Base-by-base conservation (phyloP, 2,113 vertebrate species). In the human (Homo sapiens) region DNA sequence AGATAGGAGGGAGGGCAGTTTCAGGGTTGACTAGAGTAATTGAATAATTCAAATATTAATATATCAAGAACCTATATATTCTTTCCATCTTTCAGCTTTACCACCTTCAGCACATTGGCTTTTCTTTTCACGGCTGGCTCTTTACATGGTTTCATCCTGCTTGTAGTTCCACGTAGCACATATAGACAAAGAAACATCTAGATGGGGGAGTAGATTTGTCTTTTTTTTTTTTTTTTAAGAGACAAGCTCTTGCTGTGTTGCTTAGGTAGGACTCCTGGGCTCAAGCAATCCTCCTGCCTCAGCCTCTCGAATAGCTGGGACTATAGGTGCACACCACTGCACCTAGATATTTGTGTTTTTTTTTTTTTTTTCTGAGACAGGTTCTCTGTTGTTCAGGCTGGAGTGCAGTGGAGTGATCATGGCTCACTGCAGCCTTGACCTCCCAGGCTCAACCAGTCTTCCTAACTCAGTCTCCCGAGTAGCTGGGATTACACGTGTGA, bases 141-240 rank as follows among this genome's bases (percentile, higher is more conserved):
- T 94, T 88, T 38, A 32, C 59, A 52, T 13, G 17, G 68, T 78
- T 86, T 76, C 43, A 48, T 55, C 23, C 86, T 27, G 50, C 59
- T 91, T 83, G 16, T 40, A 68, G 27, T 83, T 90, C 38, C 27
- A 32, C n/a, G 79, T 5, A 86, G 80, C 52, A 61, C 48, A 93
- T 27, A 11, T 1, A 40, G 79, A 82, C 20, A 27, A 7, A 52
- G 38, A 50, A 78, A 78, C 20, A 79, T 79, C 70, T 22, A 7
- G 20, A 48, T 30, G 1, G 35, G 73, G 40, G 55, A 64, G 13
- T 64, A 5, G 13, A 55, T 55, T 40, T 94, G 43, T 78, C 89
- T 92, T 55, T 72, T 55, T 64, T 95, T 98, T 99, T 55, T 64
- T 95, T 99, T 73, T 8, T 73, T 25, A 43, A 75, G 72, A 75